A percentile compares a stretch with the other conserved stretches of the same genome.
Conservation (phyloP, 1,140 invertebrate genomes). For the Copidosoma floridanum region DNA sequence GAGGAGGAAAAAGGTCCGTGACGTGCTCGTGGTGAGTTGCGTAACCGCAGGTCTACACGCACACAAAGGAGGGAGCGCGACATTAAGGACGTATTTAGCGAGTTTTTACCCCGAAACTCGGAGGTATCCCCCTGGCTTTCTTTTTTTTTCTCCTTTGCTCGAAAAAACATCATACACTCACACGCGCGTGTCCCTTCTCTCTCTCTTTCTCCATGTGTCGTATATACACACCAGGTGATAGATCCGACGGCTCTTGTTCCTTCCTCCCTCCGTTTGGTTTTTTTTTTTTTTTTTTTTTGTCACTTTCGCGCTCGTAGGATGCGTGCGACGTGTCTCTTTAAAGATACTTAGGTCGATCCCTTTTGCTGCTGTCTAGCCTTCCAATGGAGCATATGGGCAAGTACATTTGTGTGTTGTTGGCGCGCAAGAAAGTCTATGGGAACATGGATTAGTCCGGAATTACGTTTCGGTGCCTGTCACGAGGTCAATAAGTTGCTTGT, state of each 20-base stretch:
- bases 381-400: no score
- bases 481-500: conserved; percentile 1
- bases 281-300: conserved; percentile 5
- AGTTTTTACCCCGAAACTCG: conserved; percentile 38
- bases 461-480: conserved; percentile 11
- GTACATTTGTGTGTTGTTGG: no score
- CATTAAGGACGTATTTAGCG: conserved; percentile 52
- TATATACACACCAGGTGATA: conserved; percentile 15
- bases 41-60: conserved; percentile 39
- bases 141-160: no score
- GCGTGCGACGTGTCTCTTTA: background rate
- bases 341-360: conserved; percentile 9
- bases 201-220: background rate
- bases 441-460: background rate
- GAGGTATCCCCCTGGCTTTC: no score
- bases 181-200: no score
- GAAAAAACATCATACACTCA: conserved; percentile 13
- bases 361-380: background rate
- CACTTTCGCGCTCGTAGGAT: background rate
- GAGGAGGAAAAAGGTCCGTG: conserved; percentile 24
- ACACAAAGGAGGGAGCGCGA: conserved; percentile 28
- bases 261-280: conserved; percentile 7
- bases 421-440: no score
- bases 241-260: no score
- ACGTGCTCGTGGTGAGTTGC: conserved; percentile 35